phyloP scores from a whole-genome alignment of 1,140 invertebrate genomes.

The Pseudachorutes palmiensis region DNA sequence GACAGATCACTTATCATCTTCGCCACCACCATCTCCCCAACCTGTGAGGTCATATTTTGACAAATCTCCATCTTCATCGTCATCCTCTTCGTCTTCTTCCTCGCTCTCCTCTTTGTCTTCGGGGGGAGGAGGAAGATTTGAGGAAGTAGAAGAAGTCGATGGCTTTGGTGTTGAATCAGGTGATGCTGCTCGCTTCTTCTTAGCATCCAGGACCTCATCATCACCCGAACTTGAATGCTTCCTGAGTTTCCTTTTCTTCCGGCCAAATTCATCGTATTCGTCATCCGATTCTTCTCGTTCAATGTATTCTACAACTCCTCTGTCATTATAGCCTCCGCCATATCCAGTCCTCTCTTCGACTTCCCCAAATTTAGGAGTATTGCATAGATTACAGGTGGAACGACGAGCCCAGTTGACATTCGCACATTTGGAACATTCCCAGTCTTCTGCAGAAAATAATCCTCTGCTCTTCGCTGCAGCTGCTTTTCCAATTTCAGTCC shows the following conservation, averaged over 20 bases:
- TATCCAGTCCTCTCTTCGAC: slow-evolving; percentile 71
- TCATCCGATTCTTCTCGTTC: slow-evolving; percentile 74
- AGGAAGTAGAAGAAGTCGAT: slow-evolving; percentile 42
- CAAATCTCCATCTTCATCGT: slow-evolving; percentile 49
- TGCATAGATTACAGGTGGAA: slow-evolving; percentile 96
- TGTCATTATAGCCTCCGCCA: slow-evolving; percentile 82
- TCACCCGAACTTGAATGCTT: slow-evolving; percentile 21
- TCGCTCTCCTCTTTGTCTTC: not conserved
- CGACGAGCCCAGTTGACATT: slow-evolving; percentile 99
- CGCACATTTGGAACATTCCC: slow-evolving; percentile 98
- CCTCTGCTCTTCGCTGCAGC: slow-evolving; percentile 97
- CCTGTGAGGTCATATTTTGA: slow-evolving; percentile 73
- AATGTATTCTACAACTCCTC: slow-evolving; percentile 86
- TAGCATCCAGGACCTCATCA: slow-evolving; percentile 25
- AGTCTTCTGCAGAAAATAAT: slow-evolving; percentile 96
- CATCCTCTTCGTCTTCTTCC: slow-evolving; percentile 41
- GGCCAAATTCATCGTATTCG: slow-evolving; percentile 93
- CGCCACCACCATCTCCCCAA: slow-evolving; percentile 53
- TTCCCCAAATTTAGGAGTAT: slow-evolving; percentile 92
- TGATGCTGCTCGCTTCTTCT: not conserved
- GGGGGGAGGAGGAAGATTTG: not conserved
- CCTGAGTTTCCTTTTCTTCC: slow-evolving; percentile 68
- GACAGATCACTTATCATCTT: too few relatives aligned
- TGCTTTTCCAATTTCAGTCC: slow-evolving; percentile 94
- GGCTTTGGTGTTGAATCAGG: slow-evolving; percentile 8